Evolutionary conservation across 2,113 vertebrate genomes (phyloP), one percentile per base, ranked within the genome.

Genomic region (Silurus asotus): DNA sequence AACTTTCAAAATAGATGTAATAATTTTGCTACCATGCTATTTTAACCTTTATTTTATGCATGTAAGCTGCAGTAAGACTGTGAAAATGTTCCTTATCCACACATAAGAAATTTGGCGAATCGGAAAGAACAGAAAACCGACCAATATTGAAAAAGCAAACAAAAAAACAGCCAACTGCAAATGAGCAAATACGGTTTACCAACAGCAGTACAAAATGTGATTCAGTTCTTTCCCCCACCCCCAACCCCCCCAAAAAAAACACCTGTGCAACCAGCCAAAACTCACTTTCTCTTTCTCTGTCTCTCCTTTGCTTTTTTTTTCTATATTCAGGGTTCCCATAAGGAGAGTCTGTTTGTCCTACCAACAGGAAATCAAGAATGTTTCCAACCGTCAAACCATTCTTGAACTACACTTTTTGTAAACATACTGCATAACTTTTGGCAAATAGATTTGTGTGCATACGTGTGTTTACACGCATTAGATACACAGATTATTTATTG

Each of bases 101-200:
- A n/a, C 1, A 72, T 37, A 82, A 86, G 25, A 82, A 75, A 28
- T 55, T 55, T 17, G 37, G 81, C 70, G 70, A 81, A 58, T 77
- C 53, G 20, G 59, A 79, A 82, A n/a, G 17, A 53, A n/a, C 15
- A 51, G 67, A 85, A 82, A 69, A 59, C 79, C 9, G 61, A 77
- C 59, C 53, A 81, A 81, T 88, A 55, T 61, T 80, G 56, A 62
- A 59, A 85, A 55, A 77, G 67, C 84, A 88, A 88, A 86, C 81
- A 76, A 62, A 85, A 87, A 77, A 77, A 14, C 0, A 65, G 83
- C 70, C 70, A 85, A 85, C 28, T 65, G 17, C 69, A 76, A 64
- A 70, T 82, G 62, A 28, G 62, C 81, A 88, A 85, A 88, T 79
- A 88, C 14, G 28, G 84, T 76, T 69, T 77, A 53, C 53, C 19